Base-by-base conservation (phyloP, 2,113 vertebrate genomes). In the Sinocyclocheilus anshuiensis region DNA sequence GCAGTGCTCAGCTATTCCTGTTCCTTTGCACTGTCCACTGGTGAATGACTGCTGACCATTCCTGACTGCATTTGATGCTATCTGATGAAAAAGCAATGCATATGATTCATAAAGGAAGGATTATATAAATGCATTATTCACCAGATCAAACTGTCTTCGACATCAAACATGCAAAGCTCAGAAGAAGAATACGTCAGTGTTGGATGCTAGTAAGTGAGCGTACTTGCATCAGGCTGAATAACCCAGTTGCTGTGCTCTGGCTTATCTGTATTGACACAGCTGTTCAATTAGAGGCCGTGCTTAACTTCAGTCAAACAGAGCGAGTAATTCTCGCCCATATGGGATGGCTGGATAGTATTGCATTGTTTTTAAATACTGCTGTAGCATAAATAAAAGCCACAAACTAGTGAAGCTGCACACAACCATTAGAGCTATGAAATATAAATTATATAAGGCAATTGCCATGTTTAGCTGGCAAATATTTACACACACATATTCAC, bases 241-340 rank as follows among this genome's bases (percentile, higher is more conserved):
- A n/a, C 24, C 1, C 59, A 67, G 81, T 18, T 26, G 36, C 39
- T 16, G 71, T 24, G 72, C 65, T 72, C 69, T 77, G 45, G 20
- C 36, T 83, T 85, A 59, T 67, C 57, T 77, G 45, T 90, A 81
- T 90, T 89, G 89, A 89, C 87, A 87, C 87, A 90, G 87, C 84
- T 90, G 87, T 72, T 39, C 33, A 67, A 83, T 79, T 48, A 77
- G 78, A 78, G 45, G 48, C n/a, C 6, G 18, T 0, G 33, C 63
- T 72, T n/a, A 45, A 75, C 77, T 63, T 6, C 36, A 76, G 71
- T 45, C 85, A 76, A 63, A 24, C 71, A 18, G 33, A 16, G 67
- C 69, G 55, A 24, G 7, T 55, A 39, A 79, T 59, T 67, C 63
- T 55, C 16, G 9, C 80, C 67, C 42, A 39, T 22, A 45, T 57